Evolutionary conservation across 2,113 vertebrate genomes (phyloP).

Genomic region (Scomber scombrus): DNA sequence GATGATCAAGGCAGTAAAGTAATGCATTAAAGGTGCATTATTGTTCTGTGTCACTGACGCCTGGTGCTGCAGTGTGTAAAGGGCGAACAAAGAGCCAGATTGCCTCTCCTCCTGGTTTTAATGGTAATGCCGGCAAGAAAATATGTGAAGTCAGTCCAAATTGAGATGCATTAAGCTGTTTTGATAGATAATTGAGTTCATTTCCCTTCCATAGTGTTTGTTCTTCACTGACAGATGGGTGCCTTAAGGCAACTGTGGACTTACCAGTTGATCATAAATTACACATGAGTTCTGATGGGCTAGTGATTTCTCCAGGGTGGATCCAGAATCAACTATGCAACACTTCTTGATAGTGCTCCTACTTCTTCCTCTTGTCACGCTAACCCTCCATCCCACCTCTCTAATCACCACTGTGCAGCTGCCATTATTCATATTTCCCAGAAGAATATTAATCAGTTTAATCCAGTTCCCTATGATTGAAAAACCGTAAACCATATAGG

Average conservation of each 20-base stretch:
- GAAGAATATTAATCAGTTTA: neutral
- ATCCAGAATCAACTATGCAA: conserved; percentile 56
- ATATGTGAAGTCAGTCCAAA: conserved; percentile 65
- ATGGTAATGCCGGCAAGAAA: conserved; percentile 53
- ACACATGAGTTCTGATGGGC: conserved; percentile 75
- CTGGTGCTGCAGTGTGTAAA: conserved; percentile 44
- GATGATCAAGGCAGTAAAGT: conserved; percentile 57
- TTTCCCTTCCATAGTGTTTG: conserved; percentile 67
- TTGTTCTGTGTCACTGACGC: conserved; percentile 41
- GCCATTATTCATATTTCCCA: neutral
- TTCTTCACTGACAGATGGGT: conserved; percentile 75
- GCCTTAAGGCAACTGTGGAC: conserved; percentile 70
- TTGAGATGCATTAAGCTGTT: conserved; percentile 68
- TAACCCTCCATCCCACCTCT: conserved; percentile 10
- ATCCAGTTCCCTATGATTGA: conserved; percentile 1
- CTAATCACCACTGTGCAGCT: neutral
- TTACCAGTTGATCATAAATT: conserved; percentile 78
- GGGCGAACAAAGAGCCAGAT: conserved; percentile 39
- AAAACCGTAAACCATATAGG: conserved; percentile 3
- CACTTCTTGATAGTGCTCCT: conserved; percentile 37
- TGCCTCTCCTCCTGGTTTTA: conserved; percentile 36
- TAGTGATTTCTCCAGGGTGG: conserved; percentile 57
- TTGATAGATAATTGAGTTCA: conserved; percentile 72
- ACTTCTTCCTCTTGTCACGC: conserved; percentile 22
- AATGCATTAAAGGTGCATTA: conserved; percentile 76